Conservation (phyloP, 2,113 vertebrate genomes). For the Pseudorasbora parva region DNA sequence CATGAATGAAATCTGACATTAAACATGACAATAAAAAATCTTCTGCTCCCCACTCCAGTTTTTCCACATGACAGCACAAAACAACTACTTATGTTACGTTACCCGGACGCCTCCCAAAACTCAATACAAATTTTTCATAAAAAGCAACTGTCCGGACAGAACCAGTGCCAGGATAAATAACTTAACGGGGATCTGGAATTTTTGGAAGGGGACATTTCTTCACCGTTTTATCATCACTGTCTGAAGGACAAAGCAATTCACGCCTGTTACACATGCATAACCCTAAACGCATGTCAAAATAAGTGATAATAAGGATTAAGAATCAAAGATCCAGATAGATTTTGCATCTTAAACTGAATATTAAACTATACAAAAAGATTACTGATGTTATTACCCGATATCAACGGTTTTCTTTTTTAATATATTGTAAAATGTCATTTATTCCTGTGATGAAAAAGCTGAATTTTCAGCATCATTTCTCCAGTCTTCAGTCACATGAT, state of each 20-base stretch:
- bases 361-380: not conserved
- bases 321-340: not conserved
- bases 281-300: not conserved
- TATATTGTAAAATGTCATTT: no score
- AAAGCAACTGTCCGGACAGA: not conserved
- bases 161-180: not conserved
- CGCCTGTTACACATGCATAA: not conserved
- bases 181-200: not conserved
- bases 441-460: not conserved
- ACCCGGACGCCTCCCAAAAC: not conserved
- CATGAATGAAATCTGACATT: not conserved
- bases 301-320: not conserved
- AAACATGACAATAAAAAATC: not conserved
- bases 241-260: slow-evolving; percentile 2
- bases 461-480: not conserved
- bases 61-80: not conserved
- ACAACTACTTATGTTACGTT: not conserved
- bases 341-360: not conserved
- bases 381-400: not conserved
- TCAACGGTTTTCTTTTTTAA: no score
- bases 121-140: not conserved
- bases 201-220: not conserved
- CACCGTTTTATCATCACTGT: not conserved
- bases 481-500: not conserved
- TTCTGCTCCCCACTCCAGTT: not conserved